Evolutionary conservation across 2,888 invertebrate species (phyloP).

Genomic region (Limnephilus lunatus): DNA sequence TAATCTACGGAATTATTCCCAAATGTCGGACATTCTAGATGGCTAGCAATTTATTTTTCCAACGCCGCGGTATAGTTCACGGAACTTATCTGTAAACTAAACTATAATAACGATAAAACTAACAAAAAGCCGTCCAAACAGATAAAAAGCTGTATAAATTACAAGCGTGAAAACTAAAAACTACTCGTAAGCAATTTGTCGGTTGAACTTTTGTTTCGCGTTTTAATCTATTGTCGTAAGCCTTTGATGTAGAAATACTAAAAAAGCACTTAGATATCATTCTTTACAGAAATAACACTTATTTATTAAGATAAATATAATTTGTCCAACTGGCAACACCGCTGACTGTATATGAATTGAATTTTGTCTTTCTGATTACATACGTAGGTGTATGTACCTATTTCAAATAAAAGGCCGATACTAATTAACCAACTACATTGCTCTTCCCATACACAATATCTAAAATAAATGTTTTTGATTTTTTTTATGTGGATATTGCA

Average conservation of each 20-base stretch:
- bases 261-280: neutral
- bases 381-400: too few relatives aligned
- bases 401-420: too few relatives aligned
- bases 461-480: too few relatives aligned
- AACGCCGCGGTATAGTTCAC: neutral
- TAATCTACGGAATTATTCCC: neutral
- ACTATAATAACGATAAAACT: neutral
- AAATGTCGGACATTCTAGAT: neutral
- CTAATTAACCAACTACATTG: too few relatives aligned
- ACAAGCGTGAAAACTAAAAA: neutral
- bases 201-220: neutral
- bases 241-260: neutral
- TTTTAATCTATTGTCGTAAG: neutral
- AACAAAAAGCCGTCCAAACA: neutral
- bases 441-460: too few relatives aligned
- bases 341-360: neutral
- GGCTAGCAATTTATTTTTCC: neutral
- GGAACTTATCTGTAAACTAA: neutral
- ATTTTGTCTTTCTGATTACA: too few relatives aligned
- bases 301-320: neutral
- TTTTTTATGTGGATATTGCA: too few relatives aligned
- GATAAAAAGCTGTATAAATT: neutral
- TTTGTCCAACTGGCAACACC: neutral
- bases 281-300: neutral
- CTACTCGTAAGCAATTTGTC: neutral